These are phyloP conservation scores for Cryptosula pallasiana DNA, from an alignment of 2,888 invertebrate genomes.

Conservation along the genomic window DNA sequence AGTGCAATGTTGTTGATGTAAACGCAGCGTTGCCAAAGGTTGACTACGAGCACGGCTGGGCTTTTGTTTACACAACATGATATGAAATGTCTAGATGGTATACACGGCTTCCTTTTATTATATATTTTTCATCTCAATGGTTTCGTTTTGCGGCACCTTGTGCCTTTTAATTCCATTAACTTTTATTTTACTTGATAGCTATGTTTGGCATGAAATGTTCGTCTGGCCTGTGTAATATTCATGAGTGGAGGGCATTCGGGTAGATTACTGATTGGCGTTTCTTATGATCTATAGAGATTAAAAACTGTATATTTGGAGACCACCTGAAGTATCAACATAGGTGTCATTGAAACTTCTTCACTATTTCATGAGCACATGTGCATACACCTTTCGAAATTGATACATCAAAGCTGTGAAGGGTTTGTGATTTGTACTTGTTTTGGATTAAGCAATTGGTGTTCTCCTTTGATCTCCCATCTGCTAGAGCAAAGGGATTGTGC, in stretches of 20 bases:
- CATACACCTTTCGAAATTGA: conserved; percentile 6
- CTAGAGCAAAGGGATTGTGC: not conserved
- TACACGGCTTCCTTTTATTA: too few relatives aligned
- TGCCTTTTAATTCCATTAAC: not conserved
- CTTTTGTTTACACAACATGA: too few relatives aligned
- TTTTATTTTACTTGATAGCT: not conserved
- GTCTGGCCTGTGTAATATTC: not conserved
- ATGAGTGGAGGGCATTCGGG: not conserved
- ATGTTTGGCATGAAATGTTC: not conserved
- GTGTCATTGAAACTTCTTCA: not conserved
- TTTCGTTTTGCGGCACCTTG: too few relatives aligned
- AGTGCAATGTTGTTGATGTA: too few relatives aligned
- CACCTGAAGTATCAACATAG: conserved; percentile 13
- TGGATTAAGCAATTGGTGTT: conserved; percentile 18
- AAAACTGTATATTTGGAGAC: conserved; percentile 1
- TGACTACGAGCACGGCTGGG: too few relatives aligned
- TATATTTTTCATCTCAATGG: too few relatives aligned
- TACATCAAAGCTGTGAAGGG: conserved; percentile 9
- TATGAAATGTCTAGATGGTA: too few relatives aligned
- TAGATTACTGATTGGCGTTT: not conserved
- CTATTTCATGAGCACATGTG: not conserved
- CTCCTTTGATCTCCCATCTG: conserved; percentile 20
- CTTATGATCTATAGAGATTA: conserved; percentile 12
- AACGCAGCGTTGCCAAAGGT: too few relatives aligned
- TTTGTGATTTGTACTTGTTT: conserved; percentile 22